These are phyloP conservation scores for Murina feae DNA, from an alignment of 2,113 vertebrate genomes.

Conservation along the genomic window DNA sequence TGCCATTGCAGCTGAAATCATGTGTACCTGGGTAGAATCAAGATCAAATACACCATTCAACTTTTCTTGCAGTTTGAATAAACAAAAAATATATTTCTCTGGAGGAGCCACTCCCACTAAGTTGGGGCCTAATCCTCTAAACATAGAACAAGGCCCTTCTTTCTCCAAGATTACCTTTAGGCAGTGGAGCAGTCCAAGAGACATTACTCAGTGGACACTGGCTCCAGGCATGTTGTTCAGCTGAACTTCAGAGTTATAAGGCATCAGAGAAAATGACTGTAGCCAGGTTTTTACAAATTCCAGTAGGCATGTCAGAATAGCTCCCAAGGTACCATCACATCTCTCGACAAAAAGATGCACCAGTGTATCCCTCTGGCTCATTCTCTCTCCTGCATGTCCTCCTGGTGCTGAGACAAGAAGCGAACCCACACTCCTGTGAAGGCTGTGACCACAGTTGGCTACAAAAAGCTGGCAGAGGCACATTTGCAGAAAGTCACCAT, in stretches of 20 bases:
- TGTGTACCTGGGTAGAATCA: slow-evolving; percentile 95
- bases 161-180: slow-evolving; percentile 95
- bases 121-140: slow-evolving; percentile 95
- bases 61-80: slow-evolving; percentile 96
- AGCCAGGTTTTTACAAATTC: slow-evolving; percentile 98
- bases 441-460: no score
- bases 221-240: slow-evolving; percentile 92
- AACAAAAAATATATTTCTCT: slow-evolving; percentile 98
- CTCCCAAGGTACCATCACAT: slow-evolving; percentile 97
- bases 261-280: slow-evolving; percentile 93
- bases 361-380: no score
- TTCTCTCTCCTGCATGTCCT: no score
- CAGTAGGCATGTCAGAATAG: slow-evolving; percentile 97
- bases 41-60: slow-evolving; percentile 90
- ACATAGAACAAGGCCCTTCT: slow-evolving; percentile 97
- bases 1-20: slow-evolving; percentile 95
- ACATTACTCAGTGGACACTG: slow-evolving; percentile 86
- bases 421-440: no score
- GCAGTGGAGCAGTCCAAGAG: slow-evolving; percentile 94
- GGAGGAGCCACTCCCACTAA: slow-evolving; percentile 98
- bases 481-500: no score
- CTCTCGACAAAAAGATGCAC: slow-evolving; percentile 68
- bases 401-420: no score
- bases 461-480: no score
- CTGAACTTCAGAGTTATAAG: slow-evolving; percentile 96